These are phyloP conservation scores for Semotilus atromaculatus DNA, from an alignment of 2,797 vertebrate species.

Conservation along the genomic window DNA sequence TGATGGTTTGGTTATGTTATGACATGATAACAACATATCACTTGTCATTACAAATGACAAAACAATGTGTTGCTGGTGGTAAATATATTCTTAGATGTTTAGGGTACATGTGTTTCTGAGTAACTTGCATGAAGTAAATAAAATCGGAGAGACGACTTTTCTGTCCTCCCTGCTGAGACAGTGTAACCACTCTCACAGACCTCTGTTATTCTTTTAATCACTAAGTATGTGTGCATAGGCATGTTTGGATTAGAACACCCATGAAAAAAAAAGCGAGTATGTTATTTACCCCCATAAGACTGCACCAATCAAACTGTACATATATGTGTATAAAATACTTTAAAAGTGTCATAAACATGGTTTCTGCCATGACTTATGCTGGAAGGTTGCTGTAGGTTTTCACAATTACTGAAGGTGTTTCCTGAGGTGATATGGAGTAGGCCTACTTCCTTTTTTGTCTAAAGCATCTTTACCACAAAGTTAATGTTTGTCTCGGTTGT, in stretches of 20 bases:
- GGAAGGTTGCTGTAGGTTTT: neutral
- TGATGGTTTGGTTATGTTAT: neutral
- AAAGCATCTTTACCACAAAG: conserved; percentile 39
- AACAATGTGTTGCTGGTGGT: neutral
- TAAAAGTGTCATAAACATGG: neutral
- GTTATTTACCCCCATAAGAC: no score
- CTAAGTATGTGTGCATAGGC: neutral
- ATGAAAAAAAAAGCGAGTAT: neutral
- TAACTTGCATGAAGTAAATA: neutral
- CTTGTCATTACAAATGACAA: neutral
- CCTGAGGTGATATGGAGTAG: neutral
- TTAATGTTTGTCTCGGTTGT: conserved; percentile 57
- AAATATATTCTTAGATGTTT: neutral
- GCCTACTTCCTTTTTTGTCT: conserved; percentile 58
- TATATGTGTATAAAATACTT: no score
- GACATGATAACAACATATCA: neutral
- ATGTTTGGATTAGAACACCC: neutral
- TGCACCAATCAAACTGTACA: no score
- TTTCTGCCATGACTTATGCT: neutral
- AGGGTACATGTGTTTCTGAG: no score
- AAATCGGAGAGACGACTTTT: neutral
- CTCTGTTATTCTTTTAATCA: conserved; percentile 2
- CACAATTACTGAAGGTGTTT: neutral
- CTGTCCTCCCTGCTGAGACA: neutral
- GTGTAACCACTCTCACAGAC: neutral